A percentile compares a stretch with the other conserved stretches of the same genome.
Conservation (phyloP, 2,888 invertebrate species). For the Thymelicus acteon region DNA sequence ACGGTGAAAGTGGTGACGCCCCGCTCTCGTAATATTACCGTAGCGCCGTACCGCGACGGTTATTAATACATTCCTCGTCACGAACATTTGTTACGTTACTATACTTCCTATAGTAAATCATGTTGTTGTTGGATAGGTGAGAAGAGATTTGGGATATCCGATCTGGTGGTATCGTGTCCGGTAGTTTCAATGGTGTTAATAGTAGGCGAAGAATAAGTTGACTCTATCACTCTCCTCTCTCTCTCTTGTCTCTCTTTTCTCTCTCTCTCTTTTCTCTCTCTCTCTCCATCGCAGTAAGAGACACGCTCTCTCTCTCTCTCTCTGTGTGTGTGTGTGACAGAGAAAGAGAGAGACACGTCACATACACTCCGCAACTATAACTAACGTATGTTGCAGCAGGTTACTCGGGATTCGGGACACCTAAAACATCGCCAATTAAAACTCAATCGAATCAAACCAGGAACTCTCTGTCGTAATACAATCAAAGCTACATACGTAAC, state of each 20-base stretch:
- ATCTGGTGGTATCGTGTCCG: background rate
- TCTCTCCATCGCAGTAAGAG: no score
- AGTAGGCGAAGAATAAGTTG: no score
- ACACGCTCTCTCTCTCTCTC: no score
- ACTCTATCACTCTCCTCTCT: no score
- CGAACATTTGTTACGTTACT: conserved; percentile 27
- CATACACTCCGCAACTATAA: background rate
- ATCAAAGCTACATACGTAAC: background rate
- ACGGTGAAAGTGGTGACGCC: conserved; percentile 32
- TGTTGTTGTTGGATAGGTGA: background rate
- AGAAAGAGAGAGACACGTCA: background rate
- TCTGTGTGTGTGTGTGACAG: no score
- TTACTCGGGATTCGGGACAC: no score
- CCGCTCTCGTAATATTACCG: conserved; percentile 28
- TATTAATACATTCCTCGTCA: conserved; percentile 34
- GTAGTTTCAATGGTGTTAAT: background rate
- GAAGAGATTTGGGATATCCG: background rate
- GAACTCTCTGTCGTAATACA: background rate
- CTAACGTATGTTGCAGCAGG: no score
- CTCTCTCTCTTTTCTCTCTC: no score
- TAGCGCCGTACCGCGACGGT: background rate
- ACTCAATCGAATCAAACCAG: no score
- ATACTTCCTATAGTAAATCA: conserved; percentile 13
- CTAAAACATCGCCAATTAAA: no score
- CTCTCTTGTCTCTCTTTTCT: no score